Base-by-base conservation (phyloP, 2,888 invertebrate genomes). In the Bembecia ichneumoniformis region DNA sequence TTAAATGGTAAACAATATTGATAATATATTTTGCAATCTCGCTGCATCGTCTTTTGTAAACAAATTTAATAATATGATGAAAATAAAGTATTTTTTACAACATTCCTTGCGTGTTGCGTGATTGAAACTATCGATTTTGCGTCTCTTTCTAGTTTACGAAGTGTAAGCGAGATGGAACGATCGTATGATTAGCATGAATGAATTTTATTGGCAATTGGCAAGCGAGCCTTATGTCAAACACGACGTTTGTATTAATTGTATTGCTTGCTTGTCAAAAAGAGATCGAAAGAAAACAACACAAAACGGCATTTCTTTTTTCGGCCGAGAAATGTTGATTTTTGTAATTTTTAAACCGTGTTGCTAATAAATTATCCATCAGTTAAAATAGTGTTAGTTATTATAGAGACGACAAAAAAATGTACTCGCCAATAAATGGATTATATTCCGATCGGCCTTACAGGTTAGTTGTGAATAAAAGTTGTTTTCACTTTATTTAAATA, bases 111-210 rank as follows among this genome's bases (percentile, higher is more conserved):
- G 28, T 28, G 9, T 4, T 28, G 28, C 28, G 28, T 28, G 28
- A 28, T 9, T 7, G 28, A 9, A 28, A 28, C 9, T 5, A 40
- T 13, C n/a, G 7, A 11, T 40, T 40, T 40, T 40, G 40, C 17
- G 3, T 44, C 44, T 44, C 15, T 15, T 44, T 44, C 44, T 11
- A 2, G 15, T 11, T 13, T 15, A 51, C 46, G 35, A 50, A 4
- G 69, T 48, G 53, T 5, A 59, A 77, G 57, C 40, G 68, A 63
- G 77, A 75, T 44, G 55, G 66, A 55, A 56, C 13, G 66, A 86
- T 86, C 86, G 83, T 84, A 84, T 71, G 86, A 84, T 84, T 28
- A 9, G 71, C 68, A 68, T 73, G 78, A 74, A 63, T 65, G 62
- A 69, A 56, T 68, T 64, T 66, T 62, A 74, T 77, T 72, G 71